Evolutionary conservation across 2,888 invertebrate species (phyloP), one percentile per base, ranked within the genome.

Genomic region (Agrenia bidenticulata): DNA sequence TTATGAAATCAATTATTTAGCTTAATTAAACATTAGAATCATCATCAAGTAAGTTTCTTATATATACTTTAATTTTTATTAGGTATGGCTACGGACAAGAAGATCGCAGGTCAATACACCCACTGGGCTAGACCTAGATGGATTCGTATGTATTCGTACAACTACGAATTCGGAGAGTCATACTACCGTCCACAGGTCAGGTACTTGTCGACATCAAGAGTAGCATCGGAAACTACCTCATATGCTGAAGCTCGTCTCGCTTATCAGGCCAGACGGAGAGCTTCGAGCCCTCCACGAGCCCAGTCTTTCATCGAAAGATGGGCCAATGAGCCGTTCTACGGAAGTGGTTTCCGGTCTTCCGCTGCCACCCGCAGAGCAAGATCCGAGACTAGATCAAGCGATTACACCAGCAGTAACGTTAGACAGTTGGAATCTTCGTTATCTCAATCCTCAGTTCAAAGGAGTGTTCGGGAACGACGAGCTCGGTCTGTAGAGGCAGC

Each of bases 181-280:
- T 77, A 77, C 63, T 77, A 77, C 72, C 69, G 74, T 15, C 77
- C 77, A 15, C 70, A 75, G 66, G 73, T 73, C 23, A 58, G 63
- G 15, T 76, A 76, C 64, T 17, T 45, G 45, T 63, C 61, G 0
- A 66, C 64, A 15, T 57, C 63, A 15, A 66, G 57, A 26, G 63
- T 60, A 11, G 11, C 50, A 11, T 24, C 53, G 9, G 37, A 57
- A 15, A 49, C 63, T 5, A 55, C 57, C 19, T 50, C 61, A 15
- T 42, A 37, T 19, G n/a, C 32, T 1, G 64, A 67, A 41, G 27
- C 70, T 24, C 39, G 63, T 13, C 49, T 58, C 17, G 2, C 54
- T 19, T 54, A 61, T 4, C 11, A 60, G 51, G 67, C 59, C n/a
- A 39, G 67, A 13, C 60, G 65, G 7, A 57, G 64, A 1, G 67